These are phyloP conservation scores for Halcyon senegalensis DNA, from an alignment of 2,113 vertebrate genomes.

Conservation along the genomic window DNA sequence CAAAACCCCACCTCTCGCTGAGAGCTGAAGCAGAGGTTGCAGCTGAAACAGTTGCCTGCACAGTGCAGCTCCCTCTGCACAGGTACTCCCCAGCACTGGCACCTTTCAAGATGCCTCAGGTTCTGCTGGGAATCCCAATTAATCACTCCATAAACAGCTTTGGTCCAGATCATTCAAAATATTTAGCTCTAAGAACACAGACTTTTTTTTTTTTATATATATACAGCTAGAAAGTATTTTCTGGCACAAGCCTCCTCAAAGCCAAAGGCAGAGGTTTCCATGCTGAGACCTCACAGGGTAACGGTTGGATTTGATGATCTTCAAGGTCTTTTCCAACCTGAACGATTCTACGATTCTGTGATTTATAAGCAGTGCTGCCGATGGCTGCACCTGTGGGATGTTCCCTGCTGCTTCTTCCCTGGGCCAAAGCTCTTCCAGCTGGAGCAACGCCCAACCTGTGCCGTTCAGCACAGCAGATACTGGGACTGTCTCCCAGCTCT, in stretches of 20 bases:
- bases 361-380: fast-evolving
- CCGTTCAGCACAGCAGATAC: background rate
- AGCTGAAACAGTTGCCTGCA: background rate
- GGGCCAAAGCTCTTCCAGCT: background rate
- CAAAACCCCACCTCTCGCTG: background rate
- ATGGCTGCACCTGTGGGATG: background rate
- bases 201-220: background rate
- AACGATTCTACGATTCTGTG: background rate
- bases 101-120: background rate
- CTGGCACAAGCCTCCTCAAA: background rate
- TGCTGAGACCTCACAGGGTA: background rate
- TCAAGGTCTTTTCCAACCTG: background rate
- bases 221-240: background rate
- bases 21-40: background rate
- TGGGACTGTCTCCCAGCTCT: background rate
- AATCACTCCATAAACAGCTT: background rate
- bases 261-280: background rate
- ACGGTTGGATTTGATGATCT: background rate
- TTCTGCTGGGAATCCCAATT: background rate
- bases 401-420: background rate
- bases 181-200: background rate
- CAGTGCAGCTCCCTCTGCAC: background rate
- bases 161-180: background rate
- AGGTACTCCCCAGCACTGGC: background rate
- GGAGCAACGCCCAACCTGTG: background rate